A percentile compares a stretch with the other conserved stretches of the same genome.
Evolutionary conservation across 2,113 vertebrate genomes (phyloP).

Genomic region (Rhegmatorhina hoffmannsi): DNA sequence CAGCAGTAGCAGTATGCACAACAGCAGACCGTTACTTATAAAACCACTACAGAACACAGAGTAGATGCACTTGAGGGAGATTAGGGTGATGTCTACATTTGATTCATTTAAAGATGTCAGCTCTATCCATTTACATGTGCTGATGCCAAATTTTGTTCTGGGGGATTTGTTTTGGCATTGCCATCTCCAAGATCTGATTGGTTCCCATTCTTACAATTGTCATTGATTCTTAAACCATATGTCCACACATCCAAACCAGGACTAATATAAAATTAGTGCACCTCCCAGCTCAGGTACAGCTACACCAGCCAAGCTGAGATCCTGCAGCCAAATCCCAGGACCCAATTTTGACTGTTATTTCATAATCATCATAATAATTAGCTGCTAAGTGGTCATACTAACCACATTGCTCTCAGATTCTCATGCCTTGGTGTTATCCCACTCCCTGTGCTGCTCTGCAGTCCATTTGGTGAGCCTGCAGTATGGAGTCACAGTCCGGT

Average conservation of each 20-base stretch:
- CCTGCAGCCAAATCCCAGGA: not conserved
- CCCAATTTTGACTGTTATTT: not conserved
- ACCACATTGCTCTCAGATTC: not conserved
- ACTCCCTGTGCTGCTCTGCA: rapidly evolving
- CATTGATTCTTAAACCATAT: not conserved
- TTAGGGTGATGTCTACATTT: not conserved
- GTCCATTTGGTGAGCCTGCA: rapidly evolving
- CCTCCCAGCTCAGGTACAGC: not conserved
- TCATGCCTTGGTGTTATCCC: too few relatives aligned
- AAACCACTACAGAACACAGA: not conserved
- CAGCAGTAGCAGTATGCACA: rapidly evolving
- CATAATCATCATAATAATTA: not conserved
- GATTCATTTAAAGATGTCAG: not conserved
- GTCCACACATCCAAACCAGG: not conserved
- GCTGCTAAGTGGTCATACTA: not conserved
- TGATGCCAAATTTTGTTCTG: not conserved
- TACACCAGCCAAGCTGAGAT: not conserved
- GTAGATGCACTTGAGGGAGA: not conserved
- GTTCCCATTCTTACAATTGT: not conserved
- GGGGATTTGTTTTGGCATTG: not conserved
- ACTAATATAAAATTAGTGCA: not conserved
- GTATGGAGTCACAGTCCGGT: too few relatives aligned
- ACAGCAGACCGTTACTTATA: not conserved
- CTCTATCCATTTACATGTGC: not conserved
- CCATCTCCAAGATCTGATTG: not conserved